Percentiles rank a stretch among this genome's conserved stretches.
Conservation (phyloP, 2,113 vertebrate genomes). For the Alligator mississippiensis region DNA sequence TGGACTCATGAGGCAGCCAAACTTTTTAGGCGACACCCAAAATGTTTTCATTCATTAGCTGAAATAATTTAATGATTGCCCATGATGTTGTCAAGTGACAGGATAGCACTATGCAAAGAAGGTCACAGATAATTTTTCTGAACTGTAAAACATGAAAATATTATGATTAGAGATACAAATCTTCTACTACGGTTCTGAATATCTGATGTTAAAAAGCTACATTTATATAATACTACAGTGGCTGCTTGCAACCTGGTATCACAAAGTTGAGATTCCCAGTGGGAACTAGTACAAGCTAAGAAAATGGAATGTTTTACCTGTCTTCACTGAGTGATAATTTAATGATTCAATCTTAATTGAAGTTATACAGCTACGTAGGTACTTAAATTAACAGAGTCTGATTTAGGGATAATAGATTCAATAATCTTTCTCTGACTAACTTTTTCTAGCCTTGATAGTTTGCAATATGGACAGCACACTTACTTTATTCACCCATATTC, state of each 20-base stretch:
- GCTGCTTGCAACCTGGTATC: background rate
- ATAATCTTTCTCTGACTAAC: constrained; percentile 5
- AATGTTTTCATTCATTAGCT: constrained; percentile 50
- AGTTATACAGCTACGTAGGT: background rate
- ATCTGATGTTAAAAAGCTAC: background rate
- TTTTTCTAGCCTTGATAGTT: constrained; percentile 10
- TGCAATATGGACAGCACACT: background rate
- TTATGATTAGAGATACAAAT: background rate
- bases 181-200: constrained; percentile 3
- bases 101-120: constrained; percentile 23
- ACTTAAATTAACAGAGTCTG: constrained; percentile 18
- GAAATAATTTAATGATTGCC: constrained; percentile 57
- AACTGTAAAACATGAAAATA: constrained; percentile 41
- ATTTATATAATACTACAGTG: constrained; percentile 13
- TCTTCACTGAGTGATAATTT: constrained; percentile 30
- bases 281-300: background rate
- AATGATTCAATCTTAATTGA: constrained; percentile 33
- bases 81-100: constrained; percentile 8
- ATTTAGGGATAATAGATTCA: background rate
- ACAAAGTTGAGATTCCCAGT: constrained; percentile 14
- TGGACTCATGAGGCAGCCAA: background rate
- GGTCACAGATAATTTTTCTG: constrained; percentile 39
- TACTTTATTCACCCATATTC: background rate
- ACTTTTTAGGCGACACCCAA: constrained; percentile 34
- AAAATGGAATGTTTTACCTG: constrained; percentile 31